phyloP scores from a whole-genome alignment of 2,888 invertebrate species.

The Sinohyriopsis cumingii region DNA sequence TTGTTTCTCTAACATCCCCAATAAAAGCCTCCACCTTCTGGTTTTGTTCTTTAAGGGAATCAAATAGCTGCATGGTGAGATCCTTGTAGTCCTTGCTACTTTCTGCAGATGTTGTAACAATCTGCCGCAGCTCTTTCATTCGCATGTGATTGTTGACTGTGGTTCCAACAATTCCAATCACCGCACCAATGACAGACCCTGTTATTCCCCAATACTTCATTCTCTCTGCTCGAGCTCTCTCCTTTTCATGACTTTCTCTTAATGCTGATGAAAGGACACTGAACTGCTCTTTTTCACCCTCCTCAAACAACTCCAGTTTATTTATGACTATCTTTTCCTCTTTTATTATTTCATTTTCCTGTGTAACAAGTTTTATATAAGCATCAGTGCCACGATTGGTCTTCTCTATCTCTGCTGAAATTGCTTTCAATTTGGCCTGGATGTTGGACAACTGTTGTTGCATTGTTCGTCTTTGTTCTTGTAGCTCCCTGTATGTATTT shows the following conservation, averaged over 20 bases:
- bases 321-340: slow-evolving; percentile 73
- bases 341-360: slow-evolving; percentile 74
- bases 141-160: slow-evolving; percentile 80
- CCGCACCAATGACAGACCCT: slow-evolving; percentile 80
- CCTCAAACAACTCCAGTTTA: slow-evolving; percentile 80
- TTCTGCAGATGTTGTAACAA: slow-evolving; percentile 73
- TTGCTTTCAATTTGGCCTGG: slow-evolving; percentile 76
- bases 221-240: slow-evolving; percentile 85
- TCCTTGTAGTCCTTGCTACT: slow-evolving; percentile 40
- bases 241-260: slow-evolving; percentile 87
- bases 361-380: slow-evolving; percentile 82
- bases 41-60: slow-evolving; percentile 44
- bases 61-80: slow-evolving; percentile 36
- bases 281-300: slow-evolving; percentile 82
- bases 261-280: slow-evolving; percentile 83
- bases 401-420: slow-evolving; percentile 84
- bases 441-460: slow-evolving; percentile 55
- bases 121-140: slow-evolving; percentile 79
- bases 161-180: slow-evolving; percentile 79
- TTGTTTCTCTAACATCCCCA: slow-evolving; percentile 18
- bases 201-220: slow-evolving; percentile 89
- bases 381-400: slow-evolving; percentile 84
- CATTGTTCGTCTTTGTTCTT: slow-evolving; percentile 57
- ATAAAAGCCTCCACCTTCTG: slow-evolving; percentile 40
- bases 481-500: slow-evolving; percentile 55